Percentiles rank a stretch among this genome's conserved stretches.
Evolutionary conservation across 2,888 invertebrate species (phyloP).

Genomic region (Apamea anceps): DNA sequence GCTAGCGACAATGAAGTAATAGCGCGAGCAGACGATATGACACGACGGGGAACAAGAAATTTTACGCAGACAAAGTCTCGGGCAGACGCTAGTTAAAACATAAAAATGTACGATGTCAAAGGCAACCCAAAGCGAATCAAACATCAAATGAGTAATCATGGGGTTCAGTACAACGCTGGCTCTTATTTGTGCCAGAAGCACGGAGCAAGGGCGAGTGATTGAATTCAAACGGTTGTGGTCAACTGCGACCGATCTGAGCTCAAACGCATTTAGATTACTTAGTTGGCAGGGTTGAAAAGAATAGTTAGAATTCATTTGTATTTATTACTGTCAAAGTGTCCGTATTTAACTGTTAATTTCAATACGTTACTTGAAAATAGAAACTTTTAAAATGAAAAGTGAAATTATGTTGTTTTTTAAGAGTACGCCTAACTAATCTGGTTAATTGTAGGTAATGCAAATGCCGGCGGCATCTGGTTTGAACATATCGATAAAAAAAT

Average conservation of each 20-base stretch:
- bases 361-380: background rate
- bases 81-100: no score
- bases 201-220: slow-evolving; percentile 4
- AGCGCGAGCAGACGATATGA: no score
- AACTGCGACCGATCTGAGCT: background rate
- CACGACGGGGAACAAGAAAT: no score
- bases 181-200: slow-evolving; percentile 12
- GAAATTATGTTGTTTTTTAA: background rate
- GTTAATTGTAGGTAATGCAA: background rate
- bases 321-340: background rate
- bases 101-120: background rate
- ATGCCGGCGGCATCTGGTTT: background rate
- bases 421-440: background rate
- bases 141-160: background rate
- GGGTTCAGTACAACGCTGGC: background rate
- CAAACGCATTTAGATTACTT: slow-evolving; percentile 44
- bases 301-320: slow-evolving; percentile 8
- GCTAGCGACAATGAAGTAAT: no score
- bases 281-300: slow-evolving; percentile 4
- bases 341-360: background rate
- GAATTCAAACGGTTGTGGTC: slow-evolving; percentile 30
- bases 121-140: slow-evolving; percentile 1
- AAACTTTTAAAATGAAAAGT: background rate
- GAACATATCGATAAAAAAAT: background rate
- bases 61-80: no score